Conservation (phyloP, 2,797 vertebrate species). For the Siniperca scherzeri region DNA sequence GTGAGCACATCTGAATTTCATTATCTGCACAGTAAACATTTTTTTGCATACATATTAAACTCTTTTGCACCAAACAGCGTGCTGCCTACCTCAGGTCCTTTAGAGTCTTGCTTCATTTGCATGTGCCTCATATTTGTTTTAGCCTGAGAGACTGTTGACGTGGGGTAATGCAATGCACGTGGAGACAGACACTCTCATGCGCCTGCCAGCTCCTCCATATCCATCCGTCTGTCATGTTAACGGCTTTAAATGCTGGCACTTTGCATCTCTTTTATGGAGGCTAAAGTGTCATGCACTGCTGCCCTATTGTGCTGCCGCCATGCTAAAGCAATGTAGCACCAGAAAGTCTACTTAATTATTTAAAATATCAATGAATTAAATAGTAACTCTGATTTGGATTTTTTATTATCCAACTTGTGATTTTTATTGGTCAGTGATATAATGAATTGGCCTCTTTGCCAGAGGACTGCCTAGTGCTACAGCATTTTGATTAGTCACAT, state of each 20-base stretch:
- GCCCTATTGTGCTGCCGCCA: slow-evolving; percentile 37
- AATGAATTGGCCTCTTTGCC: slow-evolving; percentile 48
- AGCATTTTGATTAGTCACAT: slow-evolving; percentile 67
- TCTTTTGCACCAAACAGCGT: slow-evolving; percentile 53
- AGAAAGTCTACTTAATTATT: slow-evolving; percentile 68
- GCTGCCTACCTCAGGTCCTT: slow-evolving; percentile 66
- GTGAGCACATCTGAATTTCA: slow-evolving; percentile 79
- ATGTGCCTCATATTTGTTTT: slow-evolving; percentile 80
- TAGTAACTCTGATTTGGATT: slow-evolving; percentile 53
- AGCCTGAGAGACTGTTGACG: slow-evolving; percentile 67
- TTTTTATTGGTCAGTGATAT: slow-evolving; percentile 60
- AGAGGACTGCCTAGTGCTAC: slow-evolving; percentile 35
- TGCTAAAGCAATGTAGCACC: slow-evolving; percentile 50
- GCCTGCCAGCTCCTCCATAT: slow-evolving; percentile 64
- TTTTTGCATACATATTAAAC: slow-evolving; percentile 83
- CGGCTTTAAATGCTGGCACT: slow-evolving; percentile 68
- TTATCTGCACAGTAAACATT: slow-evolving; percentile 76
- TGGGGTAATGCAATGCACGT: slow-evolving; percentile 60
- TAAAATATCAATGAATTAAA: slow-evolving; percentile 66
- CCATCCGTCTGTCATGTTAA: slow-evolving; percentile 78
- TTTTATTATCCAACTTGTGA: slow-evolving; percentile 51
- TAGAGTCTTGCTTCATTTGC: slow-evolving; percentile 76
- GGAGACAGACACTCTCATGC: slow-evolving; percentile 58
- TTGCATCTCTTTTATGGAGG: slow-evolving; percentile 64
- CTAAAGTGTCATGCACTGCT: slow-evolving; percentile 52